phyloP scores from a whole-genome alignment of 1,140 invertebrate genomes.

The Aphelinus certus region DNA sequence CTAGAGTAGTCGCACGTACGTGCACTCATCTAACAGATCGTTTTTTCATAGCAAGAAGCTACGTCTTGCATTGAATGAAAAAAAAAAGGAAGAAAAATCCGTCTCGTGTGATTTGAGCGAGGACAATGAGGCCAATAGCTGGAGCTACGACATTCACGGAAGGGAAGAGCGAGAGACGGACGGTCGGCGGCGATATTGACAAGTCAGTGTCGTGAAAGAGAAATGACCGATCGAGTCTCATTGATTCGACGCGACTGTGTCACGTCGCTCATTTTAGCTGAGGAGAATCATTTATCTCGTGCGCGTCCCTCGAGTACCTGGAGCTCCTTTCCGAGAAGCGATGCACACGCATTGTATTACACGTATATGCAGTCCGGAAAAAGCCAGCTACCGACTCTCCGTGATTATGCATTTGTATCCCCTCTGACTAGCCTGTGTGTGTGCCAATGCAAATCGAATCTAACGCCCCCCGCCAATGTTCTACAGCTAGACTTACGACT shows the following conservation, averaged over 20 bases:
- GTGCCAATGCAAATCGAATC: constrained; percentile 11
- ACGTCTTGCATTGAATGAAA: background rate
- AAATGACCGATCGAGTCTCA: constrained; percentile 14
- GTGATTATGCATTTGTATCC: constrained; percentile 24
- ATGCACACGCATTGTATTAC: background rate
- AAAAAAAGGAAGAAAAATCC: background rate
- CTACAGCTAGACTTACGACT: too few relatives aligned
- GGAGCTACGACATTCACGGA: too few relatives aligned
- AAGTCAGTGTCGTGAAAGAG: background rate
- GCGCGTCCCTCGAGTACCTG: constrained; percentile 14
- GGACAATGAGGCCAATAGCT: too few relatives aligned
- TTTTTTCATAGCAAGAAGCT: too few relatives aligned
- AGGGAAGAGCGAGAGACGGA: background rate
- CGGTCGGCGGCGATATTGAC: background rate
- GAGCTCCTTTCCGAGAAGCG: constrained; percentile 14
- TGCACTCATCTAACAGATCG: too few relatives aligned
- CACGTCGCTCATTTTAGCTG: too few relatives aligned
- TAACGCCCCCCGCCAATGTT: too few relatives aligned
- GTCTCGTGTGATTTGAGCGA: too few relatives aligned
- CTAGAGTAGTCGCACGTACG: too few relatives aligned
- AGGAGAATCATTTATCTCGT: constrained; percentile 31
- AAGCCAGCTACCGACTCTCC: background rate
- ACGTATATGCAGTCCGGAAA: too few relatives aligned
- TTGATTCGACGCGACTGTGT: constrained; percentile 16
- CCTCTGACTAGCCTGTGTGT: background rate